Base-by-base conservation (phyloP, 1,140 invertebrate genomes). In the Diorhabda sublineata region DNA sequence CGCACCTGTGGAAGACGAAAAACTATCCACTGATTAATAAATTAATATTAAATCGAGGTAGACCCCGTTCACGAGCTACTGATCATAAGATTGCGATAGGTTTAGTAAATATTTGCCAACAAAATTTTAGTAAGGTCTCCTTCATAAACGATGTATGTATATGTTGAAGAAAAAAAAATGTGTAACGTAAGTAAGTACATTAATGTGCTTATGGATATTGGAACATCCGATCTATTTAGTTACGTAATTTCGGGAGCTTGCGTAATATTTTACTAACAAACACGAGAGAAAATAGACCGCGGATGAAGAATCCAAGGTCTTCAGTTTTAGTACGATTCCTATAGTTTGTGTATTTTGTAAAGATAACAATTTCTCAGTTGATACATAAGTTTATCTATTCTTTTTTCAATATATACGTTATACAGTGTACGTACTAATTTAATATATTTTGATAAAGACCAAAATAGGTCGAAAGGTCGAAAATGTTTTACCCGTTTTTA, bases 51-150 rank as follows among this genome's bases (percentile, higher is more conserved):
- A 26, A 26, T 26, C 26, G 26, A 26, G 26, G 26, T 26, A 26
- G 26, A 26, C 26, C 26, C 26, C 26, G 47, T 8, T 6, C 47
- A 52, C 2, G n/a, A 52, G 47, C 47, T n/a, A 52, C 47, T 52
- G 47, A n/a, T 8, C 6, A 52, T 52, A 52, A 9, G 45, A 62
- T 44, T 11, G 61, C 44, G 44, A 62, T 62, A 42, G 42, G 45
- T 43, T 62, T 43, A 45, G 61, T 62, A 62, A 62, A 62, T 62
- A 62, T 62, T 62, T 62, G 61, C 42, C 61, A 62, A 62, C 45
- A 62, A 62, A 62, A 62, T 62, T 62, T 62, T n/a, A 62, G 44
- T 62, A 45, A 42, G 4, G 61, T 62, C 61, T 8, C 44, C 5
- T n/a, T 62, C 42, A 45, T 62, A 62, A 62, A 45, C 61, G 6